Evolutionary conservation across 2,888 invertebrate species (phyloP).

Genomic region (Acholoe squamosa): DNA sequence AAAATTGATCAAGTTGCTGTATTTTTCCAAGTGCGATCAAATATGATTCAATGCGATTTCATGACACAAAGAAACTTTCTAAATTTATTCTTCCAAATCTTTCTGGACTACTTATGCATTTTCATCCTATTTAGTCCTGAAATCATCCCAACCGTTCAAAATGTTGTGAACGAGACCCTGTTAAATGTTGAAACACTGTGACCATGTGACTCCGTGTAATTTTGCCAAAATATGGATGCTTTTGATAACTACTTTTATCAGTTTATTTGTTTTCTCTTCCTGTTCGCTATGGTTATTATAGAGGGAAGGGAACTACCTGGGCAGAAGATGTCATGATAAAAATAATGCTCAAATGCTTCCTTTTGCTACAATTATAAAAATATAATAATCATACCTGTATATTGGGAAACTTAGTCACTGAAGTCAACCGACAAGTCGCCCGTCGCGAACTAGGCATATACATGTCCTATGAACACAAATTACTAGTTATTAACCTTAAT

Average conservation of each 20-base stretch:
- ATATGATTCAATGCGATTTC: not conserved
- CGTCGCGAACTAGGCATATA: constrained; percentile 22
- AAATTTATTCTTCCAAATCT: not conserved
- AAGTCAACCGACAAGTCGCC: constrained; percentile 21
- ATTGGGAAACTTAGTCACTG: not conserved
- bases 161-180: constrained; percentile 21
- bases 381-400: not conserved
- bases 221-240: constrained; percentile 33
- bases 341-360: constrained; percentile 33
- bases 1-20: not conserved
- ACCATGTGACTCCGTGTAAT: not conserved
- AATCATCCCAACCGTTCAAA: constrained; percentile 15
- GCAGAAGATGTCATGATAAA: not conserved
- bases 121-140: not conserved
- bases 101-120: not conserved
- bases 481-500: constrained; percentile 49
- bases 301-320: not conserved
- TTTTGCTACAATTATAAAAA: constrained; percentile 1
- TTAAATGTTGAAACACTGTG: not conserved
- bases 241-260: not conserved
- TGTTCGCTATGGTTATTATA: not conserved
- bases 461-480: constrained; percentile 30
- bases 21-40: constrained; percentile 17
- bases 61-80: not conserved
- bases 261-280: not conserved